Percentiles rank a stretch among this genome's conserved stretches.
phyloP scores from a whole-genome alignment of 2,888 invertebrate genomes.

The Baronia brevicornis region DNA sequence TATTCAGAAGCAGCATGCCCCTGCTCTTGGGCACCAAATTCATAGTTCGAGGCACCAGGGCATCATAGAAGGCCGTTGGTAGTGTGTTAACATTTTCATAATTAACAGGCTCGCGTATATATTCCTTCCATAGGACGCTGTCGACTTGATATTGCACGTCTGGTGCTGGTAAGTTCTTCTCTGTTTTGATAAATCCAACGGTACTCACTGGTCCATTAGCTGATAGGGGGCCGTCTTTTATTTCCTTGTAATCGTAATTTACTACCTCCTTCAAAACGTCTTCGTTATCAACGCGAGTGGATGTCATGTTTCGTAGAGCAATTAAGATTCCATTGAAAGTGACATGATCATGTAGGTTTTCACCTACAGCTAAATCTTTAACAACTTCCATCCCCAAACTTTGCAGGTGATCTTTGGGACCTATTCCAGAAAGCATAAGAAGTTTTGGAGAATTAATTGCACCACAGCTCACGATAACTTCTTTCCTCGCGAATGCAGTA shows the following conservation, averaged over 20 bases:
- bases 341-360: slow-evolving; percentile 55
- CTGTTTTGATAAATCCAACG: slow-evolving; percentile 73
- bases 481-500: slow-evolving; percentile 43
- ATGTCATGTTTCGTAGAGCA: slow-evolving; percentile 64
- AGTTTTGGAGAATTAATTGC: slow-evolving; percentile 47
- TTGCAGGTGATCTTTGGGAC: slow-evolving; percentile 41
- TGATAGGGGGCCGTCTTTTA: slow-evolving; percentile 64
- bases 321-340: slow-evolving; percentile 64
- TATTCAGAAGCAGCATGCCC: slow-evolving; percentile 76
- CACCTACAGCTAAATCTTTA: slow-evolving; percentile 47
- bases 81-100: slow-evolving; percentile 43
- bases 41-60: slow-evolving; percentile 72
- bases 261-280: slow-evolving; percentile 50
- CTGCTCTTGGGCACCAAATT: slow-evolving; percentile 77
- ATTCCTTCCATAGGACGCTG: slow-evolving; percentile 63
- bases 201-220: slow-evolving; percentile 70
- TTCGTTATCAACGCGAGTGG: slow-evolving; percentile 50
- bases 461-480: slow-evolving; percentile 49
- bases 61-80: slow-evolving; percentile 77
- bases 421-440: slow-evolving; percentile 54
- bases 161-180: slow-evolving; percentile 63
- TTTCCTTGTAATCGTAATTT: slow-evolving; percentile 41
- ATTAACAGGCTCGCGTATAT: slow-evolving; percentile 62
- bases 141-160: slow-evolving; percentile 79
- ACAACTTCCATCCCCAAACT: slow-evolving; percentile 35